Base-by-base conservation (phyloP, 2,113 vertebrate genomes). In the Probosciger aterrimus region DNA sequence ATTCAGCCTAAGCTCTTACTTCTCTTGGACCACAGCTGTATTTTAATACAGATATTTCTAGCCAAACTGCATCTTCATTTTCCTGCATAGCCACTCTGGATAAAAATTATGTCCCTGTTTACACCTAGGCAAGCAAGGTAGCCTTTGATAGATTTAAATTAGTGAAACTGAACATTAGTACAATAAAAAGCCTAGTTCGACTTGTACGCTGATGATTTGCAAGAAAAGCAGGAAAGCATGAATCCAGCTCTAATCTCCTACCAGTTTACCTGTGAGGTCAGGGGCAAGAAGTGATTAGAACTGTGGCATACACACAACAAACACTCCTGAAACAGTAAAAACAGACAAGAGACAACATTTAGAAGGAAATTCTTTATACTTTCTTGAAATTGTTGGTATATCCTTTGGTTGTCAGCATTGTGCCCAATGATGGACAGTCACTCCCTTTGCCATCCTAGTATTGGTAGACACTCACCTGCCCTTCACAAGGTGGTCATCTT, bases 101-200 rank as follows among this genome's bases (percentile, higher is more conserved):
- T 70, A 62, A 49, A 82, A 81, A 44, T 22, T 8, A 69, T 10
- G 6, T 50, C 43, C 30, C 6, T 52, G 7, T 73, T 80, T 35
- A 70, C 19, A 65, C 9, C 30, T 5, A 13, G 39, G 24, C 37
- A 91, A 91, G 44, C 10, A 69, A 74, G 12, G 6, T 7, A 55
- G 27, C 12, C 18, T 77, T 80, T 0, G 0, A 53, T 0, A 47
- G 37, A 50, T 73, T 57, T n/a, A 44, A 33, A 65, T 25, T 92
- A 65, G 18, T 20, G 8, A 86, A 86, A 39, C 13, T 28, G 17
- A 91, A 25, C 12, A 41, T 28, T 20, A 78, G 13, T 16, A 6
- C 31, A 77, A 67, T 33, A 64, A 53, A 86, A 64, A 49, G 4
- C 4, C 28, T 28, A 28, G 2, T 18, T 35, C 60, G 35, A 64